These are phyloP conservation scores for Indicator maculatus DNA, from an alignment of 2,113 vertebrate species.

Conservation along the genomic window DNA sequence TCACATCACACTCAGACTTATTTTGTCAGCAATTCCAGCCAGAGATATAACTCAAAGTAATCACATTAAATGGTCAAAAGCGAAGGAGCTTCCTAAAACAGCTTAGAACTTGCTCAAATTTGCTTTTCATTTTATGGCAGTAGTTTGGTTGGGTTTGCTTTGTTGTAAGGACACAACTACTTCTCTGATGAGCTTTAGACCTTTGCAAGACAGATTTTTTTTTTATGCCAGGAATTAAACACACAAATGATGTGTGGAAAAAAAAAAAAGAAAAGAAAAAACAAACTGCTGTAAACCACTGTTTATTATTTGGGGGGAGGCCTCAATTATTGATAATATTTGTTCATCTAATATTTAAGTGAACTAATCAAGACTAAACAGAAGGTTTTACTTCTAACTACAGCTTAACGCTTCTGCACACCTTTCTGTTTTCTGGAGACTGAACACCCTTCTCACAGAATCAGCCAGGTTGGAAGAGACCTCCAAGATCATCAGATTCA, in stretches of 20 bases:
- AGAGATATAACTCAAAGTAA: constrained; percentile 3
- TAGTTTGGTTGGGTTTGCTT: neutral
- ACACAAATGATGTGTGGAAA: neutral
- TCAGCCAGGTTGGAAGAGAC: no score
- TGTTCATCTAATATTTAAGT: constrained; percentile 11
- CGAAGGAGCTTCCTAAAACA: neutral
- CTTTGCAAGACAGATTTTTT: neutral
- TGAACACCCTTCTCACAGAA: neutral
- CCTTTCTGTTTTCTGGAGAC: neutral
- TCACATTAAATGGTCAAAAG: neutral
- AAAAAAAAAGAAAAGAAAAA: neutral
- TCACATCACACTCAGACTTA: neutral
- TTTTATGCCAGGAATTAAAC: neutral
- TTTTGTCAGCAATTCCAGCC: constrained; percentile 11
- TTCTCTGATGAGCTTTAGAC: neutral
- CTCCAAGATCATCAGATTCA: no score
- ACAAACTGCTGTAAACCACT: neutral
- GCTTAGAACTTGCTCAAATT: neutral
- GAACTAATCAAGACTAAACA: neutral
- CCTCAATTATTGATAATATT: constrained; percentile 3
- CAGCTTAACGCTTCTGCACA: neutral
- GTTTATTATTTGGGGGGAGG: neutral
- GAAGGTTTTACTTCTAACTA: neutral
- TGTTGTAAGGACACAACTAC: neutral
- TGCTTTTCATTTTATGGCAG: neutral